phyloP scores from a whole-genome alignment of 2,113 vertebrate genomes.

The Notothenia coriiceps region DNA sequence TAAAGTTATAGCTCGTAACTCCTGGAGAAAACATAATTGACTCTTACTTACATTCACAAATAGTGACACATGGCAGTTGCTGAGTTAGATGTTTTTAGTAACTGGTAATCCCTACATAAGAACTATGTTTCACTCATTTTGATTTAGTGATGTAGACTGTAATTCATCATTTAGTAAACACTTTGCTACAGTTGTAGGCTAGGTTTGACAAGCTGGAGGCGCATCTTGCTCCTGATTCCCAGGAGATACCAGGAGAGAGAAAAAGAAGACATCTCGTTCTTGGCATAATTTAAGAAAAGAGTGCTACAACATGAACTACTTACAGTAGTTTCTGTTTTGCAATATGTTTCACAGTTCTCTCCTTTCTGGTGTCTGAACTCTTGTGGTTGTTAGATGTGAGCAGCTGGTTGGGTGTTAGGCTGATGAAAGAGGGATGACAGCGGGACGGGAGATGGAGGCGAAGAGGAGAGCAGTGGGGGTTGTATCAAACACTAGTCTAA shows the following conservation, averaged over 20 bases:
- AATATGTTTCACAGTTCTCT: conserved; percentile 11
- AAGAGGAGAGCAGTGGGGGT: conserved; percentile 9
- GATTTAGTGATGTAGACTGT: not conserved
- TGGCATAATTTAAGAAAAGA: conserved; percentile 5
- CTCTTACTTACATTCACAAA: no score
- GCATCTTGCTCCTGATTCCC: not conserved
- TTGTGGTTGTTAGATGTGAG: conserved; percentile 51
- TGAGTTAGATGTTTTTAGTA: not conserved
- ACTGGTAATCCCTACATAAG: not conserved
- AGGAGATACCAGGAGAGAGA: not conserved
- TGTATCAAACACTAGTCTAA: conserved; percentile 72
- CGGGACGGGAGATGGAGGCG: conserved; percentile 49
- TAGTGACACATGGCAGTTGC: not conserved
- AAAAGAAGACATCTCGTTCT: not conserved
- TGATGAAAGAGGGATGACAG: conserved; percentile 71
- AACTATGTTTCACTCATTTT: not conserved
- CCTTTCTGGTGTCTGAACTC: conserved; percentile 34
- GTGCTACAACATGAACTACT: not conserved
- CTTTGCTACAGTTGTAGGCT: no score
- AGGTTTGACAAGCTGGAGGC: not conserved
- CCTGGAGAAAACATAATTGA: not conserved
- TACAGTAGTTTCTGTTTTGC: conserved; percentile 16
- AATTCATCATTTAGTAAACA: not conserved
- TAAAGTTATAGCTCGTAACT: not conserved
- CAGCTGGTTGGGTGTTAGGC: conserved; percentile 66